Percentiles rank a stretch among this genome's conserved stretches.
These are phyloP conservation scores for Tetanocera ferruginea DNA, from an alignment of 2,888 invertebrate genomes.

Conservation along the genomic window DNA sequence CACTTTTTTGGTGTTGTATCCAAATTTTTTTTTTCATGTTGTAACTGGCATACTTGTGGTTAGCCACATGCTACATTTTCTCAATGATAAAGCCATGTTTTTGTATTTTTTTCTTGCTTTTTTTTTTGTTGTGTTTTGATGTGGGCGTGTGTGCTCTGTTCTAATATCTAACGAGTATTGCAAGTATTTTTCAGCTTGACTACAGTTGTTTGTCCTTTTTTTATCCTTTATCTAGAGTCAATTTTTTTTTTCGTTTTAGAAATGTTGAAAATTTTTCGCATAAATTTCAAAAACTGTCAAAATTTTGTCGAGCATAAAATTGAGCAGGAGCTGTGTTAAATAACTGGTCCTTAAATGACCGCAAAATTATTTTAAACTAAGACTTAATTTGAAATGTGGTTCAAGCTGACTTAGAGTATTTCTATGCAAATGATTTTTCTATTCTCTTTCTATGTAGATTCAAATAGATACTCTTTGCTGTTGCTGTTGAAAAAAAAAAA, in stretches of 20 bases:
- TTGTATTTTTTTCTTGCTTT: background rate
- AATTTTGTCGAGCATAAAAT: slow-evolving; percentile 36
- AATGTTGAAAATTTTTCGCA: slow-evolving; percentile 13
- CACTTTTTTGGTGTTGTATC: background rate
- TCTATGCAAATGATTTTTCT: no score
- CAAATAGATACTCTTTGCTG: no score
- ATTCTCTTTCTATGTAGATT: no score
- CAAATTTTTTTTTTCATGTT: background rate
- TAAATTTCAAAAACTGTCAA: slow-evolving; percentile 36
- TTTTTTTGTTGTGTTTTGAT: background rate
- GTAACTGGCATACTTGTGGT: background rate
- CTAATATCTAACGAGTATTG: slow-evolving; percentile 21
- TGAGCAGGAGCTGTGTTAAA: slow-evolving; percentile 6
- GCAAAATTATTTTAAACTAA: background rate
- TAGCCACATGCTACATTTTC: background rate
- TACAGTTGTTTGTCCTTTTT: slow-evolving; percentile 15
- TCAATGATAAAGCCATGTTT: background rate
- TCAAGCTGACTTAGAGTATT: no score
- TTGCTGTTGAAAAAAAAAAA: no score
- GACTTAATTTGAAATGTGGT: background rate
- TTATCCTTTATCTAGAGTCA: background rate
- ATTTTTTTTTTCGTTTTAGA: background rate
- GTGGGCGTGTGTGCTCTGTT: slow-evolving; percentile 4
- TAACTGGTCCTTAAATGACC: background rate
- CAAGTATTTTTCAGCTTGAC: slow-evolving; percentile 32